These are phyloP conservation scores for Podocnemis expansa DNA, from an alignment of 2,113 vertebrate genomes.

Conservation along the genomic window DNA sequence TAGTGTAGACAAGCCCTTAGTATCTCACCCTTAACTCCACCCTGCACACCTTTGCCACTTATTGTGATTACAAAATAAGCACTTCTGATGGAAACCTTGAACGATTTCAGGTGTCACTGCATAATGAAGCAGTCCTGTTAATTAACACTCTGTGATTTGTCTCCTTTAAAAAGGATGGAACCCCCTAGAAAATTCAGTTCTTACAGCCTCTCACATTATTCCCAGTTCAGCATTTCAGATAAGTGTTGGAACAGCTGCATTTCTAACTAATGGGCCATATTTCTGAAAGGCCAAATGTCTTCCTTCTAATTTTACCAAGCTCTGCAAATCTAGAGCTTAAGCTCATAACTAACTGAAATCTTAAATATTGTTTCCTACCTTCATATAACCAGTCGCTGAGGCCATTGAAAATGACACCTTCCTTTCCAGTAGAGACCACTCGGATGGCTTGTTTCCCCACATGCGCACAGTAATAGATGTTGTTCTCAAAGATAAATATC, in stretches of 20 bases:
- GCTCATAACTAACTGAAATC: conserved; percentile 15
- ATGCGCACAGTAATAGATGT: conserved; percentile 97
- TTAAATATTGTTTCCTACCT: conserved; percentile 79
- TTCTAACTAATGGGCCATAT: background rate
- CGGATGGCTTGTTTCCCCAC: conserved; percentile 95
- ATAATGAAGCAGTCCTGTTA: conserved; percentile 39
- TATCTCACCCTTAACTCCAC: background rate
- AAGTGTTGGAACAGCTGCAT: background rate
- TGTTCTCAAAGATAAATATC: conserved; percentile 99
- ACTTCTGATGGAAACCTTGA: background rate
- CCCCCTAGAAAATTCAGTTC: conserved; percentile 21
- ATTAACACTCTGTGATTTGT: conserved; percentile 58
- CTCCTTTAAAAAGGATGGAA: conserved; percentile 19
- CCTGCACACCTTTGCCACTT: background rate
- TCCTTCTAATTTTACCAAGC: background rate
- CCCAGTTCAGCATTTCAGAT: background rate
- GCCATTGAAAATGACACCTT: conserved; percentile 95
- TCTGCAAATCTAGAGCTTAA: background rate
- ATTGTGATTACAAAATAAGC: background rate
- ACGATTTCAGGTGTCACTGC: conserved; percentile 17
- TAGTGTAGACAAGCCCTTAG: accelerated
- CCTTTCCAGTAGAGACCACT: conserved; percentile 94
- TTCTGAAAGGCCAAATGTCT: background rate
- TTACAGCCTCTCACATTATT: conserved; percentile 45
- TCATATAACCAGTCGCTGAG: conserved; percentile 98